These are phyloP conservation scores for Chaetorhynchus papuensis DNA, from an alignment of 2,113 vertebrate species.

Conservation along the genomic window DNA sequence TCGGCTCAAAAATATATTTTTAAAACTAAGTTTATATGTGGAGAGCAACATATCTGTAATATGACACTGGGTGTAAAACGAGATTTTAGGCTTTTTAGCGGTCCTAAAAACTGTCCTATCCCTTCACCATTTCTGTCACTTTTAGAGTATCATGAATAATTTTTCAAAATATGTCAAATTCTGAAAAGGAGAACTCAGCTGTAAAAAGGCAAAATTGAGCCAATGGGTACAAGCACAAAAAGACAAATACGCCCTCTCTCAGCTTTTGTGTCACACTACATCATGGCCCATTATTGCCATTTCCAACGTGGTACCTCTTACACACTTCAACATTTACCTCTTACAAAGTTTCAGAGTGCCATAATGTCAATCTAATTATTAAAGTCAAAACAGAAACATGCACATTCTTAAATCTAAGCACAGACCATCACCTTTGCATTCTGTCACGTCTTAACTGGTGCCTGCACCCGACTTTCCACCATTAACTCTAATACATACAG, in stretches of 20 bases:
- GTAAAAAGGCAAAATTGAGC: not conserved
- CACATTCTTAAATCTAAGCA: not conserved
- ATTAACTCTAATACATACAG: not conserved
- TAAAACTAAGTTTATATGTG: not conserved
- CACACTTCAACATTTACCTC: not conserved
- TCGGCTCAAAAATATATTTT: not conserved
- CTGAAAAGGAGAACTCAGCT: not conserved
- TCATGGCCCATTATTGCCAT: not conserved
- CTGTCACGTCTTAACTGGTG: not conserved
- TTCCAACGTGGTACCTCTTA: not conserved
- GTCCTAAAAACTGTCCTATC: not conserved
- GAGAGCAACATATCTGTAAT: not conserved
- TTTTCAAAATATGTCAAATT: not conserved
- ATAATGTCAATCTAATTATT: not conserved
- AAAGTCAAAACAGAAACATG: not conserved
- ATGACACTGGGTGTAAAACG: not conserved
- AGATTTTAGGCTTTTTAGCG: not conserved
- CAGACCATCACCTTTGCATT: not conserved
- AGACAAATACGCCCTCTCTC: not conserved
- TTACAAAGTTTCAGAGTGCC: not conserved
- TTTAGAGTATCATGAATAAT: not conserved
- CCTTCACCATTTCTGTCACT: not conserved
- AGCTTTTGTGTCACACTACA: not conserved
- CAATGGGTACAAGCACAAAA: not conserved
- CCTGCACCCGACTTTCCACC: accelerated